A percentile compares a stretch with the other conserved stretches of the same genome.
phyloP scores from a whole-genome alignment of 2,113 vertebrate genomes.

The Chinchilla lanigera region DNA sequence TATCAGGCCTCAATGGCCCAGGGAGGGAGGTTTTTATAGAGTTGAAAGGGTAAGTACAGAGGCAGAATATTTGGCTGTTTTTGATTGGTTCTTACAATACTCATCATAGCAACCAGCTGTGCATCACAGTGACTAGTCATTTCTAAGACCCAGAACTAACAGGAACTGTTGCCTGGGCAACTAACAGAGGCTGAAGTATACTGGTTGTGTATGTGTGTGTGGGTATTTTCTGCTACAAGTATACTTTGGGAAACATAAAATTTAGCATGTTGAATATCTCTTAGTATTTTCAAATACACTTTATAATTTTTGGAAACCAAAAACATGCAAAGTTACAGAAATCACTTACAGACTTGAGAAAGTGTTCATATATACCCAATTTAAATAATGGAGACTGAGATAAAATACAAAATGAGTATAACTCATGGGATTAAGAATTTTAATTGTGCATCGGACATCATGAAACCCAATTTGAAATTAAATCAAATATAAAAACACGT shows the following conservation, averaged over 20 bases:
- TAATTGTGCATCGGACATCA: not conserved
- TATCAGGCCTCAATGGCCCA: not conserved
- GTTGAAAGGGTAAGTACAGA: not conserved
- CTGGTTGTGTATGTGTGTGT: not conserved
- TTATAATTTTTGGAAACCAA: constrained; percentile 13
- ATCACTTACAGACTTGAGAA: not conserved
- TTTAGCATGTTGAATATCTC: not conserved
- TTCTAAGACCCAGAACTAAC: not conserved
- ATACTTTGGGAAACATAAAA: not conserved
- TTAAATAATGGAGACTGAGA: constrained; percentile 33
- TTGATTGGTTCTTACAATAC: not conserved
- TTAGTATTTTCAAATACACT: not conserved
- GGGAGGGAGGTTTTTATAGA: not conserved
- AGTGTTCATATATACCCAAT: not conserved
- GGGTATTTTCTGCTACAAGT: not conserved
- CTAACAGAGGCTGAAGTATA: not conserved
- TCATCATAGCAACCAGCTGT: not conserved
- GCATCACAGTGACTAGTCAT: not conserved
- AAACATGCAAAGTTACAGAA: not conserved
- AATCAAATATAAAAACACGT: constrained; percentile 57
- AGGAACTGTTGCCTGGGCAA: not conserved
- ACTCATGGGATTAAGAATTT: constrained; percentile 26
- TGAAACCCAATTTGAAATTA: not conserved
- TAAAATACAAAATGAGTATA: constrained; percentile 2
- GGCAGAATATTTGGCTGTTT: not conserved